Conservation (phyloP, 2,113 vertebrate species). For the Sander lucioperca region DNA sequence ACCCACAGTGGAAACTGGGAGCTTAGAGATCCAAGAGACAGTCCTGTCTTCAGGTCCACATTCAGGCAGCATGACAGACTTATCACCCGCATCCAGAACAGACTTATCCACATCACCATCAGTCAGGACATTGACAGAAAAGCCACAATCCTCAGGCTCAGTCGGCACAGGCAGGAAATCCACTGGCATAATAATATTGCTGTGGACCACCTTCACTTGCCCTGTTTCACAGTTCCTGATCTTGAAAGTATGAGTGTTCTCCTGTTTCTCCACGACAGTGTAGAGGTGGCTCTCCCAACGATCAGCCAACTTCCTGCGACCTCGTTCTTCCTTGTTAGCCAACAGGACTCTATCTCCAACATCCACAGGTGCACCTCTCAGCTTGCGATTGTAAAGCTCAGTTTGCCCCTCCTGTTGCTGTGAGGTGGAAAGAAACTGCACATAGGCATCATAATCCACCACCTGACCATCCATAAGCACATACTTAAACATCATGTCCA, state of each 20-base stretch:
- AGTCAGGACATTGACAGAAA: not conserved
- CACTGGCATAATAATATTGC: not conserved
- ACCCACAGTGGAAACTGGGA: not conserved
- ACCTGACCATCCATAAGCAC: not conserved
- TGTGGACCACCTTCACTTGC: slow-evolving; percentile 4
- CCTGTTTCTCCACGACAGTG: not conserved
- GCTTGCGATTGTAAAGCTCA: not conserved
- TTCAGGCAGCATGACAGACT: not conserved
- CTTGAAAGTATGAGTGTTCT: not conserved
- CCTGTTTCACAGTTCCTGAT: not conserved
- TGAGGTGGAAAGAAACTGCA: not conserved
- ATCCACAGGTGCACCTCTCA: not conserved
- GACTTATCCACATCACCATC: not conserved
- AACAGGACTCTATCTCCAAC: slow-evolving; percentile 14
- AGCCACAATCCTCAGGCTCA: not conserved
- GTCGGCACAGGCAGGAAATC: not conserved
- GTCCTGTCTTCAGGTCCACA: not conserved
- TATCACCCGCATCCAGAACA: not conserved
- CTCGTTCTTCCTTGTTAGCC: not conserved
- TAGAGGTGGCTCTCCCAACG: not conserved
- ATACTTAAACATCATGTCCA: slow-evolving; percentile 7
- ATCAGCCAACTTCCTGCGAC: not conserved
- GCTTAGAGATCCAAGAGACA: not conserved
- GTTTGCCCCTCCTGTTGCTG: not conserved
- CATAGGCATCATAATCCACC: not conserved